Conservation (phyloP, 2,888 invertebrate species). For the Notodonta ziczac region DNA sequence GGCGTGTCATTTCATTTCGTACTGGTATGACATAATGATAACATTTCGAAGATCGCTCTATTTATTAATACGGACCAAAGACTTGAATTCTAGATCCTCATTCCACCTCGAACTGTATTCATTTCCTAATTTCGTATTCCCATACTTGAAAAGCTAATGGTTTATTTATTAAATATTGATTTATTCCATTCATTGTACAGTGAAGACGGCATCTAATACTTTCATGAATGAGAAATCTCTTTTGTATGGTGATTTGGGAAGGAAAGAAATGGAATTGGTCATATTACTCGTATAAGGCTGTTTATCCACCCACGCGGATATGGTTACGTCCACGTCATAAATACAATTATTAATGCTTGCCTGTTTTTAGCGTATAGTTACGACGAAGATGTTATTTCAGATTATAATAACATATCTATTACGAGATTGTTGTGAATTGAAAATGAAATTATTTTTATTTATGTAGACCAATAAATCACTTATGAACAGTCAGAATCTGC, state of each 20-base stretch:
- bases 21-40: too few relatives aligned
- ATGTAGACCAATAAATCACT: too few relatives aligned
- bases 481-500: too few relatives aligned
- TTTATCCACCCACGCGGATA: neutral
- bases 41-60: too few relatives aligned
- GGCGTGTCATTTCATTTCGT: too few relatives aligned
- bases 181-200: slow-evolving; percentile 5
- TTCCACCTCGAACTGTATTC: neutral
- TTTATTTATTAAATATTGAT: slow-evolving; percentile 10
- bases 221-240: slow-evolving; percentile 2
- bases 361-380: too few relatives aligned
- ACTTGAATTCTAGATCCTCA: neutral
- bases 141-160: slow-evolving; percentile 1
- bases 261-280: neutral
- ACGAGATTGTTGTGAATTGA: too few relatives aligned
- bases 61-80: neutral
- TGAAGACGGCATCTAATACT: slow-evolving; percentile 5
- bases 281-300: slow-evolving; percentile 2
- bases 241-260: slow-evolving; percentile 3
- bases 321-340: neutral
- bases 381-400: too few relatives aligned
- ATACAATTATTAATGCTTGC: neutral
- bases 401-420: too few relatives aligned
- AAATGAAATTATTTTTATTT: too few relatives aligned
- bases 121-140: slow-evolving; percentile 11